Evolutionary conservation across 2,797 vertebrate genomes (phyloP).

Genomic region (Rhynchonycteris naso): DNA sequence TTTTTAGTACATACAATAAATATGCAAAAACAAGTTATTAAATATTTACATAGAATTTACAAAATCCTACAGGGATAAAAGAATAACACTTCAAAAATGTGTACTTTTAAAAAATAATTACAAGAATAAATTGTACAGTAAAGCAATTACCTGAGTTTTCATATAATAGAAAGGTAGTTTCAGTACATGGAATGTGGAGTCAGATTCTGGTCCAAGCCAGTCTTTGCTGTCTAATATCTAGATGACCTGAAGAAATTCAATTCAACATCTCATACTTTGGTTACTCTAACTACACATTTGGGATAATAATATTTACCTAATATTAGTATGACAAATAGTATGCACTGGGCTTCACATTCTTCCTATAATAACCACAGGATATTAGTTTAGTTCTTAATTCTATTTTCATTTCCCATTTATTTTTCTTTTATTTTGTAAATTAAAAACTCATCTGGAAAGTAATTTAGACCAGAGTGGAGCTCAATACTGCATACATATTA

Average conservation of each 20-base stretch:
- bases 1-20: constrained; percentile 38
- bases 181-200: neutral
- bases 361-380: neutral
- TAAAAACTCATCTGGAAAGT: constrained; percentile 62
- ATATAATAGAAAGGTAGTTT: neutral
- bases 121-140: neutral
- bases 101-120: neutral
- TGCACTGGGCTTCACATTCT: neutral
- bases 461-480: constrained; percentile 2
- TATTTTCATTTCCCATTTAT: neutral
- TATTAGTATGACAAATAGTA: neutral
- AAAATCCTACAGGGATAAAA: neutral
- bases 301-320: neutral
- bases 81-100: neutral
- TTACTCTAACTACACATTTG: neutral
- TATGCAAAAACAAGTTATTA: neutral
- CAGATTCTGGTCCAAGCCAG: neutral
- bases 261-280: neutral
- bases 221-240: neutral
- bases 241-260: neutral
- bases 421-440: constrained; percentile 56
- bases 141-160: neutral
- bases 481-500: constrained; percentile 39
- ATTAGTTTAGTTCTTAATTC: neutral
- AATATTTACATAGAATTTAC: neutral